Conservation (phyloP, 2,797 vertebrate genomes). For the Acipenser transmontanus region DNA sequence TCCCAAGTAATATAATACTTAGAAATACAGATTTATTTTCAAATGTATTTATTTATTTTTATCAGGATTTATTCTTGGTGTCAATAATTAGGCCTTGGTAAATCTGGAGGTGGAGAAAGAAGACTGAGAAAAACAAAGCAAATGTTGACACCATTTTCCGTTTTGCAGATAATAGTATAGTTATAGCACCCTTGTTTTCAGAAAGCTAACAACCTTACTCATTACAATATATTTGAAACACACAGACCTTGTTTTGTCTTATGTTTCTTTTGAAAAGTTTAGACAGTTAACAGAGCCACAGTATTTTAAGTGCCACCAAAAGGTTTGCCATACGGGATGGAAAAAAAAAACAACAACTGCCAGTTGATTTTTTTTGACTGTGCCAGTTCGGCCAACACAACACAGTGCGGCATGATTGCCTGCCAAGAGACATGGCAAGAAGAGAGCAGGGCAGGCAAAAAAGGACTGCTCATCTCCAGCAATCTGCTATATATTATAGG, state of each 20-base stretch:
- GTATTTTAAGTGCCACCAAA: neutral
- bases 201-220: neutral
- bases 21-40: neutral
- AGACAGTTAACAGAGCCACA: neutral
- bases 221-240: neutral
- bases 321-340: neutral
- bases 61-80: neutral
- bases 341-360: slow-evolving; percentile 43
- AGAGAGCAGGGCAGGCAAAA: slow-evolving; percentile 79
- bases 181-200: neutral
- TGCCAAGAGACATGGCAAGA: slow-evolving; percentile 73
- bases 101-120: too few relatives aligned
- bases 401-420: slow-evolving; percentile 60
- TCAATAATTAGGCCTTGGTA: neutral
- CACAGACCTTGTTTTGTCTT: neutral
- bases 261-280: neutral
- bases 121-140: neutral
- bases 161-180: neutral
- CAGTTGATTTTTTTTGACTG: slow-evolving; percentile 70
- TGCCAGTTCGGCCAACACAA: slow-evolving; percentile 70
- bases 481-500: slow-evolving; percentile 77
- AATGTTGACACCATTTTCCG: neutral
- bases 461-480: slow-evolving; percentile 74
- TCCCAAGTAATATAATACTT: neutral
- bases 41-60: neutral